Evolutionary conservation across 1,140 invertebrate species (phyloP).

Genomic region (Pogonus chalceus): DNA sequence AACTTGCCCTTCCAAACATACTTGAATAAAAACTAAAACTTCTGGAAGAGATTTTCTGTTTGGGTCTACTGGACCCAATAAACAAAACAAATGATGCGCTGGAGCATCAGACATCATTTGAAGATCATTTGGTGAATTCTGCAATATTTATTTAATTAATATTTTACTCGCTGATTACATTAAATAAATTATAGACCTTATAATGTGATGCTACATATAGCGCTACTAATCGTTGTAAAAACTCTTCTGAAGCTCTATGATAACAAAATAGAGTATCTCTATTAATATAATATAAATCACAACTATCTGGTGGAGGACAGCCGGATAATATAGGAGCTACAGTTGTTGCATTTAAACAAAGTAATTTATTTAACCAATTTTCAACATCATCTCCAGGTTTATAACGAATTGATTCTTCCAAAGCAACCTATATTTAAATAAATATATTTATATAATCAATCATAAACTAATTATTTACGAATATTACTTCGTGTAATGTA

Average conservation of each 20-base stretch:
- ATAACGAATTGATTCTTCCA: slow-evolving; percentile 95
- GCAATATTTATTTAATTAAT: slow-evolving; percentile 24
- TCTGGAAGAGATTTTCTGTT: slow-evolving; percentile 71
- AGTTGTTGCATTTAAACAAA: slow-evolving; percentile 81
- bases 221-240: slow-evolving; percentile 84
- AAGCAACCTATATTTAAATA: slow-evolving; percentile 44
- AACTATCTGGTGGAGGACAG: slow-evolving; percentile 77
- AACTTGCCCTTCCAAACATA: slow-evolving; percentile 93
- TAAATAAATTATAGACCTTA: slow-evolving; percentile 49
- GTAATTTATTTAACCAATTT: slow-evolving; percentile 79
- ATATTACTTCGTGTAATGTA: slow-evolving; percentile 40
- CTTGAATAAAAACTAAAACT: slow-evolving; percentile 83
- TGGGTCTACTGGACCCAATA: slow-evolving; percentile 75
- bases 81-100: slow-evolving; percentile 92
- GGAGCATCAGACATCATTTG: slow-evolving; percentile 99
- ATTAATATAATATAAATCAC: slow-evolving; percentile 86
- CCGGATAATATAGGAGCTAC: slow-evolving; percentile 56
- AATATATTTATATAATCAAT: not conserved
- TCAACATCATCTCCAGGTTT: slow-evolving; percentile 80
- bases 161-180: slow-evolving; percentile 1
- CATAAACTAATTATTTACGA: slow-evolving; percentile 17
- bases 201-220: slow-evolving; percentile 97
- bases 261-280: slow-evolving; percentile 96
- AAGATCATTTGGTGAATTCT: slow-evolving; percentile 97
- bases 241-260: slow-evolving; percentile 89